Base-by-base conservation (phyloP, 2,113 vertebrate genomes). In the Tonatia bakeri region DNA sequence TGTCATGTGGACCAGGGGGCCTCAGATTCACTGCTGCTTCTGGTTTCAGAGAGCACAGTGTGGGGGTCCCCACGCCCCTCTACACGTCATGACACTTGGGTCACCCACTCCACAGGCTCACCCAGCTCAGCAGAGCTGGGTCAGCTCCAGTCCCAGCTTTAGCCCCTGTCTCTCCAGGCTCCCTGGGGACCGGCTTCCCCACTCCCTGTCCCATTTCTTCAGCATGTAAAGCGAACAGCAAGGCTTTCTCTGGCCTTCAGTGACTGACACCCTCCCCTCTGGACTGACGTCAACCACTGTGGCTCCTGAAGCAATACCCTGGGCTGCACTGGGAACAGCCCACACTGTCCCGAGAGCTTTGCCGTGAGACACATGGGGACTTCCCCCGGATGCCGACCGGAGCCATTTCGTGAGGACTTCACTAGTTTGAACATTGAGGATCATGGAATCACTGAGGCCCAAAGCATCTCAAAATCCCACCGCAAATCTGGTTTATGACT, bases 291-390 rank as follows among this genome's bases (percentile, higher is more conserved):
- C 24, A 10, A 28, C 4, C 28, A 14, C 28, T 31, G 61, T 4
- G 61, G 61, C 61, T 15, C 13, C 17, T 22, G 50, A 28, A 19
- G 36, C 33, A 22, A 7, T 2, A 28, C 10, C 52, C 11, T 31
- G 79, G 52, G 10, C 40, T 47, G 38, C 22, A 1, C 12, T 9
- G 26, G 47, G 10, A 8, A 12, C 24, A 36, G 33, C 38, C 28
- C 31, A 2, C 0, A 2, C 24, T 7, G 5, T 22, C 33, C 28
- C 13, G 14, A 9, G 28, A n/a, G 22, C 47, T 43, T 36, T 14
- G 9, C 50, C 28, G 43, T 19, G 38, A 59, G 77, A 65, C 26
- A 50, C n/a, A 13, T 15, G 13, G 50, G 36, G 38, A 45, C 38
- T 3, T n/a, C 20, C 45, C 15, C 65, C 28, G 40, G 31, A 36